A percentile compares a stretch with the other conserved stretches of the same genome.
Conservation (phyloP, 2,113 vertebrate genomes). For the Haemorhous mexicanus region DNA sequence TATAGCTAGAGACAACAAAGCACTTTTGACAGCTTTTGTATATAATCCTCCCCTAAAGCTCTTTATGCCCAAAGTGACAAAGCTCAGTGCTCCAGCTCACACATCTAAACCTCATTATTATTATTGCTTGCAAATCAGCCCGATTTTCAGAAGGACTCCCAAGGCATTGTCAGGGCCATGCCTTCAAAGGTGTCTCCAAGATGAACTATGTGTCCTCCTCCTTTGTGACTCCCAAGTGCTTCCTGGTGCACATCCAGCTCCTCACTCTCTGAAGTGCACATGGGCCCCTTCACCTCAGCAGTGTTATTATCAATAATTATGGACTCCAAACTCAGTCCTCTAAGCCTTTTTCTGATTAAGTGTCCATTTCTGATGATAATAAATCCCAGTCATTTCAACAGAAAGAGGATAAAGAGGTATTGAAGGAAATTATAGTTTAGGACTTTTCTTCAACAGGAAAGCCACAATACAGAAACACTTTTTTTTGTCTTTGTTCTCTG, state of each 20-base stretch:
- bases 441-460: neutral
- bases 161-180: fast-evolving
- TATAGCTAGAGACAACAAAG: neutral
- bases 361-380: neutral
- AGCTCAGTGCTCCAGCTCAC: neutral
- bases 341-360: neutral
- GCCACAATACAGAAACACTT: neutral
- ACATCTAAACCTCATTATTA: neutral
- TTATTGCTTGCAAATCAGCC: neutral
- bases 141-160: neutral
- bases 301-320: neutral
- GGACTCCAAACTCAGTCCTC: neutral
- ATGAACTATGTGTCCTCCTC: fast-evolving
- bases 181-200: neutral
- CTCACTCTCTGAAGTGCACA: neutral
- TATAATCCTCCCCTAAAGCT: neutral
- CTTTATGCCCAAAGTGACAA: neutral
- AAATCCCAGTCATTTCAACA: neutral
- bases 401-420: neutral
- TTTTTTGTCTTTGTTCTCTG: neutral
- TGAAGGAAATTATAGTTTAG: neutral
- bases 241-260: neutral
- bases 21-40: neutral
- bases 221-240: neutral
- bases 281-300: neutral